Evolutionary conservation across 2,888 invertebrate genomes (phyloP).

Genomic region (Therioaphis trifolii): DNA sequence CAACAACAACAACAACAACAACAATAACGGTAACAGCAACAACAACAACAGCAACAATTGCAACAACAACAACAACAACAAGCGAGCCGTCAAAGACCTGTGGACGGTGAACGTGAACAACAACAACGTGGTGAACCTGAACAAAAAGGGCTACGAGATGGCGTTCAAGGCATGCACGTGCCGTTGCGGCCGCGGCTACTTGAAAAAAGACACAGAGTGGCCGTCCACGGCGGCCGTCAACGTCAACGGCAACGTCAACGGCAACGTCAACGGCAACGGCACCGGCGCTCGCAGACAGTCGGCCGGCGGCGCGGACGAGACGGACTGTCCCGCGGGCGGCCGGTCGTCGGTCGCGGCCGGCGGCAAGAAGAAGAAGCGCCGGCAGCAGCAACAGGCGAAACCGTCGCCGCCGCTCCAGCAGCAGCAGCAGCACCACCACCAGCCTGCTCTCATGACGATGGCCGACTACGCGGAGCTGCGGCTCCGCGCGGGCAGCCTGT

Average conservation of each 20-base stretch:
- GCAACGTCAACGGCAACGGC: constrained; percentile 70
- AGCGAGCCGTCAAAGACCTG: constrained; percentile 92
- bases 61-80: too few relatives aligned
- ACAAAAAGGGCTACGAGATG: constrained; percentile 94
- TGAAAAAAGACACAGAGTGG: constrained; percentile 96
- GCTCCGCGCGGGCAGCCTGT: constrained; percentile 66
- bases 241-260: constrained; percentile 69
- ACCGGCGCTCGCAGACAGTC: too few relatives aligned
- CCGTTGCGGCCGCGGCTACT: constrained; percentile 90
- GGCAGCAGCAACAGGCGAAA: constrained; percentile 75
- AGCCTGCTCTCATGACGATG: constrained; percentile 65
- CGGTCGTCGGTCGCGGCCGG: neutral
- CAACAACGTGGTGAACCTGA: constrained; percentile 48
- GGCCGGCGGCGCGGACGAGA: too few relatives aligned
- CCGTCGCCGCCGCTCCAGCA: constrained; percentile 73
- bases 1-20: constrained; percentile 75
- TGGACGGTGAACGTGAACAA: constrained; percentile 76
- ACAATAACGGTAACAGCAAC: too few relatives aligned
- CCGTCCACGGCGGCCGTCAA: constrained; percentile 73
- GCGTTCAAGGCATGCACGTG: constrained; percentile 96
- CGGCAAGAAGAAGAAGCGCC: constrained; percentile 79
- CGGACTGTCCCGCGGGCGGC: too few relatives aligned
- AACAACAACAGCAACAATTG: too few relatives aligned
- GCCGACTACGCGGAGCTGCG: constrained; percentile 57
- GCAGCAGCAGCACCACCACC: too few relatives aligned